These are phyloP conservation scores for Lophotriccus pileatus DNA, from an alignment of 2,797 vertebrate species.

Conservation along the genomic window DNA sequence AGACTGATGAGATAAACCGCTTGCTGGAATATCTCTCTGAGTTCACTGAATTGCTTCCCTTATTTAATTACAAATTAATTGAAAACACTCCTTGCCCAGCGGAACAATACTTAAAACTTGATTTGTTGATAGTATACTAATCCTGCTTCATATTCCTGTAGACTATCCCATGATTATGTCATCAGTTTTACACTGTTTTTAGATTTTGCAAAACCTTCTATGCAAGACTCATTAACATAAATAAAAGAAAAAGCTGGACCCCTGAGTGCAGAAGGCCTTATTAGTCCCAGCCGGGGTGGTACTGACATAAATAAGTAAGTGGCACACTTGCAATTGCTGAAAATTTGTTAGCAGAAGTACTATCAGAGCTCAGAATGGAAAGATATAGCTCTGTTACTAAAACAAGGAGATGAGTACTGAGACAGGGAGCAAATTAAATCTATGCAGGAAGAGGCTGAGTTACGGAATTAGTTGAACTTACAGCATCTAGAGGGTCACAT, in stretches of 20 bases:
- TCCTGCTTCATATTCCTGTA: conserved; percentile 70
- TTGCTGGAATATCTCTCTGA: conserved; percentile 72
- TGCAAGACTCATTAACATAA: neutral
- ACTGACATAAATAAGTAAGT: neutral
- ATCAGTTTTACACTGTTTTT: conserved; percentile 67
- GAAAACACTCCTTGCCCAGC: conserved; percentile 76
- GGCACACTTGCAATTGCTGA: neutral
- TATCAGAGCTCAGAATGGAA: neutral
- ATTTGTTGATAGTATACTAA: conserved; percentile 80
- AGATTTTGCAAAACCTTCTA: conserved; percentile 51
- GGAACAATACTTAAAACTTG: conserved; percentile 67
- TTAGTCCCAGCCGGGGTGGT: neutral
- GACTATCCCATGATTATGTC: conserved; percentile 69
- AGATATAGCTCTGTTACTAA: neutral
- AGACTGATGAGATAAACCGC: conserved; percentile 79
- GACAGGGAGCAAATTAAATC: neutral
- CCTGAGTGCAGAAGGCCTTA: neutral
- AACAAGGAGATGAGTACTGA: neutral
- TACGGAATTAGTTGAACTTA: neutral
- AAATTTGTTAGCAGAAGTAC: neutral
- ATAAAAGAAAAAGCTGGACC: conserved; percentile 4
- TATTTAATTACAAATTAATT: conserved; percentile 86
- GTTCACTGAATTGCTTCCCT: conserved; percentile 79
- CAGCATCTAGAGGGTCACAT: neutral
- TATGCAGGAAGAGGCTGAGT: neutral